Percentiles rank a stretch among this genome's conserved stretches.
phyloP scores from a whole-genome alignment of 2,888 invertebrate genomes.

The Monochamus alternatus region DNA sequence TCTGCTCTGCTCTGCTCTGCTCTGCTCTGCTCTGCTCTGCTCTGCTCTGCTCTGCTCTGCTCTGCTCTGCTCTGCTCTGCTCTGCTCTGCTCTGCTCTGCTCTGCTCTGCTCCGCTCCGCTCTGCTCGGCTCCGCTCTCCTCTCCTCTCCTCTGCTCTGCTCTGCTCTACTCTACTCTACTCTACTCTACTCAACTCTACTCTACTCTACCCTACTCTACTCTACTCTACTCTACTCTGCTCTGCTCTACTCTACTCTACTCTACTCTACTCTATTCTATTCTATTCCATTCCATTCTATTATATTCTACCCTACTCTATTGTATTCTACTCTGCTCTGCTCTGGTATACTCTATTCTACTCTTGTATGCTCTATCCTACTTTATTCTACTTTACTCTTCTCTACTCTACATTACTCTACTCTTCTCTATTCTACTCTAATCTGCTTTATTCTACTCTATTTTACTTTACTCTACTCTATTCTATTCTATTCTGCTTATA shows the following conservation, averaged over 20 bases:
- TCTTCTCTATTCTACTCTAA: not conserved
- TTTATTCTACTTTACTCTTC: not conserved
- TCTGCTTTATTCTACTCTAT: not conserved
- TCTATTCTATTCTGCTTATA: too few species aligned
- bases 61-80: slow-evolving; percentile 9
- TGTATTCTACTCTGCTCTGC: too few species aligned
- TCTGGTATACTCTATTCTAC: not conserved
- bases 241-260: too few species aligned
- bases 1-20: not conserved
- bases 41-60: not conserved
- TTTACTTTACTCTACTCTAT: too few species aligned
- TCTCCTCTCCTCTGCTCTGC: not conserved
- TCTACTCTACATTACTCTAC: not conserved
- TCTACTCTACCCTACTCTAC: too few species aligned
- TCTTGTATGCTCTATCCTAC: not conserved
- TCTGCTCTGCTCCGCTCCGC: slow-evolving; percentile 7
- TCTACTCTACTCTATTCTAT: too few species aligned
- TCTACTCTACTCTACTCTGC: too few species aligned
- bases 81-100: not conserved
- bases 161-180: too few species aligned
- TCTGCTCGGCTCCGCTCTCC: not conserved
- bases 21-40: not conserved
- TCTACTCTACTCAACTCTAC: too few species aligned
- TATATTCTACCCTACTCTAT: too few species aligned
- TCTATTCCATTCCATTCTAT: too few species aligned